These are phyloP conservation scores for Octopus sinensis DNA, from an alignment of 1,140 invertebrate genomes.

Conservation along the genomic window DNA sequence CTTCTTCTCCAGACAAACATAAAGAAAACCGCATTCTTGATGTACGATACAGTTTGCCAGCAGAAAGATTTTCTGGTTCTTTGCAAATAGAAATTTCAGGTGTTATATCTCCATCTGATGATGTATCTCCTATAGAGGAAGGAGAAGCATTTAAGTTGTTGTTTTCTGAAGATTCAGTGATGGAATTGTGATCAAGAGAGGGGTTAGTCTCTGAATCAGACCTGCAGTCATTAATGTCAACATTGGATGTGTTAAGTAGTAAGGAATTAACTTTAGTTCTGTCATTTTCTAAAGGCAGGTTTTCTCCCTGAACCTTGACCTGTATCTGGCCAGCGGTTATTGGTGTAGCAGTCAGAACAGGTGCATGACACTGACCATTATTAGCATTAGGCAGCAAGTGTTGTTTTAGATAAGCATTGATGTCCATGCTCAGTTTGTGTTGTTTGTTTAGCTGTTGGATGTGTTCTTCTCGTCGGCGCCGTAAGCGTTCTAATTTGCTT, in stretches of 20 bases:
- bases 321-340: too few species aligned
- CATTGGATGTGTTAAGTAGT: too few species aligned
- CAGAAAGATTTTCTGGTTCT: not conserved
- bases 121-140: not conserved
- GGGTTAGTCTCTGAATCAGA: too few species aligned
- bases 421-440: constrained; percentile 1
- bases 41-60: not conserved
- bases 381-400: constrained; percentile 2
- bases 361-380: not conserved
- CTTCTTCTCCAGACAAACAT: not conserved
- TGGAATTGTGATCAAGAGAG: too few species aligned
- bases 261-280: too few species aligned
- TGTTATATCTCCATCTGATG: not conserved
- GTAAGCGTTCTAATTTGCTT: constrained; percentile 44
- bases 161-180: too few species aligned
- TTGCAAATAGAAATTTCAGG: not conserved
- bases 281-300: too few species aligned
- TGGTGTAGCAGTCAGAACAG: too few species aligned
- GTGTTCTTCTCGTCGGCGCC: constrained; percentile 40
- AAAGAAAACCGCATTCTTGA: not conserved
- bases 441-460: not conserved
- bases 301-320: too few species aligned
- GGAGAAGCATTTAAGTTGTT: too few species aligned
- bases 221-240: too few species aligned
- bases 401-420: not conserved